Percentiles rank a stretch among this genome's conserved stretches.
These are phyloP conservation scores for Tricholaema leucomelas DNA, from an alignment of 2,113 vertebrate genomes.

Conservation along the genomic window DNA sequence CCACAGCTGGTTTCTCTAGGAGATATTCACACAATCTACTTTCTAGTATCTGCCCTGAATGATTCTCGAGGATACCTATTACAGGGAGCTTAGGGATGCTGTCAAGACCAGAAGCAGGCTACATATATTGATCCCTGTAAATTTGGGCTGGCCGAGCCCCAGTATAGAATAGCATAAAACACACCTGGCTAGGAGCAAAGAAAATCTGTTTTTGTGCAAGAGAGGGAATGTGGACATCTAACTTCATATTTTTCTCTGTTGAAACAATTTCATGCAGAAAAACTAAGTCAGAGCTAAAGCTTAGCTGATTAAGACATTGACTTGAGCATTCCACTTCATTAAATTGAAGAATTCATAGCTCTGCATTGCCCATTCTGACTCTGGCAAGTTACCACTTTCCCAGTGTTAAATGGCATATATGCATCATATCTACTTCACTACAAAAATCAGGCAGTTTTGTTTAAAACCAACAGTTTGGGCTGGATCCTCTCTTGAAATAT, in stretches of 20 bases:
- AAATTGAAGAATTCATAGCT: neutral
- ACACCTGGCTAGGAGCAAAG: neutral
- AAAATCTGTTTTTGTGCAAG: neutral
- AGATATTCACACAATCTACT: neutral
- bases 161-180: neutral
- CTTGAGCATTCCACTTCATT: neutral
- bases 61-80: neutral
- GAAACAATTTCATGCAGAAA: neutral
- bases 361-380: neutral
- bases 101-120: neutral
- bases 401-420: neutral
- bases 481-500: neutral
- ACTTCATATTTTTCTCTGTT: too few relatives aligned
- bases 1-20: neutral
- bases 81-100: neutral
- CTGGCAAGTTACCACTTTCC: neutral
- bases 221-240: neutral
- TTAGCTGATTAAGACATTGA: neutral
- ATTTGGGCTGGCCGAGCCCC: neutral
- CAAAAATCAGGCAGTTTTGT: neutral
- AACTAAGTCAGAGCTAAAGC: neutral
- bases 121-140: neutral
- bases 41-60: neutral
- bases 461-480: neutral
- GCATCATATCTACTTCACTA: too few relatives aligned